Evolutionary conservation across 2,797 vertebrate genomes (phyloP).

Genomic region (Galago senegalensis): DNA sequence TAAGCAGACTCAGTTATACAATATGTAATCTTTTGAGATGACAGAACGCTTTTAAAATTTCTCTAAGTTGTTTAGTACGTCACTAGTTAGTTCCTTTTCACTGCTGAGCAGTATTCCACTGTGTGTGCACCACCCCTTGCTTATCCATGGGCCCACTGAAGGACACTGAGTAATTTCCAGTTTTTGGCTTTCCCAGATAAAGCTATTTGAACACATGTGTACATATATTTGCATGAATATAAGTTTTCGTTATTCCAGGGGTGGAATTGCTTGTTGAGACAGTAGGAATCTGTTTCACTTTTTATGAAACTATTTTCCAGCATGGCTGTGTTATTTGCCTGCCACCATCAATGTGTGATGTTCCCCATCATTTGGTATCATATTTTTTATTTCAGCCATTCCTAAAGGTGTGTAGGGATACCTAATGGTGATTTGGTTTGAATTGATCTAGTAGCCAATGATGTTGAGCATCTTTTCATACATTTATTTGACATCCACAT

Average conservation of each 20-base stretch:
- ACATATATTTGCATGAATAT: background rate
- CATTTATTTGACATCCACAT: background rate
- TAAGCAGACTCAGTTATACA: background rate
- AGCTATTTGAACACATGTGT: background rate
- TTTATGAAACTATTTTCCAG: background rate
- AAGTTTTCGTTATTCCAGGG: background rate
- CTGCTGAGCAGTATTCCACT: background rate
- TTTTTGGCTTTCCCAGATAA: background rate
- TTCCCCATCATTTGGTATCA: background rate
- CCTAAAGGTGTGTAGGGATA: background rate
- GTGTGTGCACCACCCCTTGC: background rate
- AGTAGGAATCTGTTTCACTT: background rate
- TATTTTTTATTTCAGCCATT: constrained; percentile 29
- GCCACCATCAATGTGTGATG: background rate
- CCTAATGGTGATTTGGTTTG: background rate
- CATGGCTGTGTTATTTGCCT: background rate
- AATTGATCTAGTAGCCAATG: background rate
- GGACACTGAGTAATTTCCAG: constrained; percentile 9
- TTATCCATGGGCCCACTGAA: background rate
- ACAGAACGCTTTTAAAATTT: constrained; percentile 14
- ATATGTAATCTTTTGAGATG: background rate
- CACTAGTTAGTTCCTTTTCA: background rate
- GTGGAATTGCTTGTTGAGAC: background rate
- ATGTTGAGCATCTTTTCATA: background rate
- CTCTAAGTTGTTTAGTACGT: background rate